Base-by-base conservation (phyloP, 2,797 vertebrate species). In the Gymnoscopelus braueri region DNA sequence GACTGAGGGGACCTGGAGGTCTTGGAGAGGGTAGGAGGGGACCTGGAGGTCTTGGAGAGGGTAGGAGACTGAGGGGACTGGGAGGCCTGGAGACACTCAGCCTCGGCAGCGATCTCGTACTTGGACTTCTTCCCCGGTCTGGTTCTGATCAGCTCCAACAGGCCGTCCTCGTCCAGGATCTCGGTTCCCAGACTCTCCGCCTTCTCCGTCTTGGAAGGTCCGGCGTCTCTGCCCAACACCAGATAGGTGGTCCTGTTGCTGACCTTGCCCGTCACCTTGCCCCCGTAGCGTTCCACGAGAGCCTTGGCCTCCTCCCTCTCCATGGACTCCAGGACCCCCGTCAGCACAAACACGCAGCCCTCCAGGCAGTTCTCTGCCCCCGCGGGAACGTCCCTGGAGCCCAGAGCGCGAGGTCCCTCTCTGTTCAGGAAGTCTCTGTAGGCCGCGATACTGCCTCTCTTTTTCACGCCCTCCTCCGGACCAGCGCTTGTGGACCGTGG, bases 281-380 rank as follows among this genome's bases (percentile, higher is more conserved):
- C 97, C 1, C 98, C 98, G 0, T 99, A 96, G 3, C 97, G 96
- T 67, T 99, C 98, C 0, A 99, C 94, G 49, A 99, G 89, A 72
- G 95, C 87, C 86, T 97, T 99, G 63, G 96, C 94, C 2, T 97
- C 97, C 0, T 99, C 97, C 29, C 97, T 89, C 80, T 99, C 98
- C 87, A 99, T 95, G 1, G 96, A 98, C 92, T 99, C 98, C 84
- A 99, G 75, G 64, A 99, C 94, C 0, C 98, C 98, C 0, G 98
- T 99, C 89, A 99, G 89, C 49, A 99, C 98, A 75, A 99, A 99
- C 0, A 92, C 96, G 74, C 97, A 93, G n/a, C 96, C 96, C 89
- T 99, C 98, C 91, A 99, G 87, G 87, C 97, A 98, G 91, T 99
- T 99, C 63, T 99, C 98, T 70, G 91, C 96, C 78, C 97, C 98